phyloP scores from a whole-genome alignment of 2,797 vertebrate species.

The Microtus agrestis region DNA sequence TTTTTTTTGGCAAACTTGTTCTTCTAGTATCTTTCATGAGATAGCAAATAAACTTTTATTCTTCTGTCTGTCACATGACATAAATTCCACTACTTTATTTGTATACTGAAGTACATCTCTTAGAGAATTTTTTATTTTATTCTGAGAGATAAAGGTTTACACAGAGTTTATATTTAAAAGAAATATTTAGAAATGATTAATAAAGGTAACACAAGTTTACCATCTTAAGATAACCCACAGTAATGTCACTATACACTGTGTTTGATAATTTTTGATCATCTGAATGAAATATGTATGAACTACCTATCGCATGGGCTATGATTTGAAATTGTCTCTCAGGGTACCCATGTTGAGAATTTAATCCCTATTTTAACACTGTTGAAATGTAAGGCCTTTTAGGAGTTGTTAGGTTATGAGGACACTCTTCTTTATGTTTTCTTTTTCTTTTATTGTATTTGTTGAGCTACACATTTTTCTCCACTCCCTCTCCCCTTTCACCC shows the following conservation, averaged over 20 bases:
- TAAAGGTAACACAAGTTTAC: not conserved
- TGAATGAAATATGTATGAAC: not conserved
- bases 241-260: not conserved
- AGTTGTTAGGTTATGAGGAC: not conserved
- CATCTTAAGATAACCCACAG: not conserved
- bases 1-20: not conserved
- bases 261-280: not conserved
- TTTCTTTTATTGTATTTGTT: too few relatives aligned
- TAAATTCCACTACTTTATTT: not conserved
- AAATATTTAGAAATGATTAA: not conserved
- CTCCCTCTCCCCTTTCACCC: too few relatives aligned
- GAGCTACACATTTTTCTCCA: too few relatives aligned
- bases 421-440: too few relatives aligned
- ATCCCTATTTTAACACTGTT: not conserved
- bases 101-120: not conserved
- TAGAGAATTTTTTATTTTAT: conserved; percentile 5
- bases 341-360: not conserved
- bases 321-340: not conserved
- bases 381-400: not conserved
- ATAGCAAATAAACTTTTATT: conserved; percentile 18
- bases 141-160: not conserved
- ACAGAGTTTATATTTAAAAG: not conserved
- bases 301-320: not conserved
- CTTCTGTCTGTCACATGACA: not conserved
- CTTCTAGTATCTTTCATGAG: not conserved